Evolutionary conservation across 2,113 vertebrate species (phyloP), one percentile per base, ranked within the genome.

Genomic region (Micromys minutus): DNA sequence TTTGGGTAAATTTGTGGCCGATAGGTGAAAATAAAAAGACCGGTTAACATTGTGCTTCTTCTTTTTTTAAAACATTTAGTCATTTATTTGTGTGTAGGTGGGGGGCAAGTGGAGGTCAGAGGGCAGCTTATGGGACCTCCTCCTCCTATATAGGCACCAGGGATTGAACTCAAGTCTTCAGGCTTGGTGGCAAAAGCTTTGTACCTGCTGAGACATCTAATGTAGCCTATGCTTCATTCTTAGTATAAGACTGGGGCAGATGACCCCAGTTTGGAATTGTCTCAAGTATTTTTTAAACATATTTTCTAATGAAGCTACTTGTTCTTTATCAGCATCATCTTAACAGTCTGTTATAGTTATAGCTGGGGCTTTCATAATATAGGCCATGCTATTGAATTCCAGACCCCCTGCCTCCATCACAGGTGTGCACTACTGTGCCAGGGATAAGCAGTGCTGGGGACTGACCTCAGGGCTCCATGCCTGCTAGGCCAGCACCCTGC

Each of bases 11-110:
- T 92, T 87, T 90, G 17, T 93, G 63, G 29, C 22, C 85, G 36
- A 77, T 74, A 21, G 12, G 31, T 88, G 72, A 89, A 63, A 61
- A 89, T 84, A 75, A 94, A 75, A 96, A 65, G 39, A 71, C 36
- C 89, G 34, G 80, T 81, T 91, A 90, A 87, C 86, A 65, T 94
- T 91, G 15, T 59, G 52, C n/a, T 83, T 19, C 2, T 47, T 52
- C 31, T 31, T 50, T 47, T 50, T n/a, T 80, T 57, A 61, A 21
- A 24, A 55, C 52, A 42, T 84, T 61, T 83, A 42, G 24, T 59
- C 42, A 65, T 55, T 21, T 80, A 55, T 45, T 63, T 85, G 81
- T 85, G 39, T 47, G 42, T 85, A 21, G 29, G 26, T 34, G 26
- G n/a, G 39, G 24, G 15, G 31, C 39, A 47, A 21, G 42, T 47